Conservation (phyloP, 2,888 invertebrate genomes). For the Dinocampus coccinellae region DNA sequence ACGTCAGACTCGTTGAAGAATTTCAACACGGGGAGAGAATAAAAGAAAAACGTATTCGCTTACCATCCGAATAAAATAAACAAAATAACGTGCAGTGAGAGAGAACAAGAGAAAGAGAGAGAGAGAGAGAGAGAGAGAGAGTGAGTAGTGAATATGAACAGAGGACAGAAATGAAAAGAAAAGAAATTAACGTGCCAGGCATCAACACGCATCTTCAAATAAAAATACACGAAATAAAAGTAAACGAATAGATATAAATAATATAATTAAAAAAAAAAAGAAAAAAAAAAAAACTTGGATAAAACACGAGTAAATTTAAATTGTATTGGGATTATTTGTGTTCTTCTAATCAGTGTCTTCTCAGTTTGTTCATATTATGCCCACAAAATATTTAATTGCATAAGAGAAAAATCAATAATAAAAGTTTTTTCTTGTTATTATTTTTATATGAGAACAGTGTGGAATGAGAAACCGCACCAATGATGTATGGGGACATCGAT, state of each 20-base stretch:
- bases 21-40: slow-evolving; percentile 51
- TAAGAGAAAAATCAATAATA: not conserved
- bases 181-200: not conserved
- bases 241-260: not conserved
- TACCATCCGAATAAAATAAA: not conserved
- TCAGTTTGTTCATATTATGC: not conserved
- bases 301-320: no score
- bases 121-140: no score
- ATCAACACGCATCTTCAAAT: not conserved
- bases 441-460: not conserved
- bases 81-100: slow-evolving; percentile 11
- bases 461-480: not conserved
- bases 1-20: slow-evolving; percentile 46
- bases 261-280: not conserved
- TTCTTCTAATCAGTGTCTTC: slow-evolving; percentile 3
- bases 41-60: slow-evolving; percentile 16
- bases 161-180: not conserved
- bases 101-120: no score
- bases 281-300: not conserved
- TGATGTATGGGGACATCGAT: not conserved
- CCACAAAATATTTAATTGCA: not conserved
- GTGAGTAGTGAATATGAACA: no score
- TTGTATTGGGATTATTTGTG: not conserved
- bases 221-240: not conserved
- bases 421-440: not conserved